Conservation (phyloP, 2,113 vertebrate species). For the Callospermophilus lateralis region DNA sequence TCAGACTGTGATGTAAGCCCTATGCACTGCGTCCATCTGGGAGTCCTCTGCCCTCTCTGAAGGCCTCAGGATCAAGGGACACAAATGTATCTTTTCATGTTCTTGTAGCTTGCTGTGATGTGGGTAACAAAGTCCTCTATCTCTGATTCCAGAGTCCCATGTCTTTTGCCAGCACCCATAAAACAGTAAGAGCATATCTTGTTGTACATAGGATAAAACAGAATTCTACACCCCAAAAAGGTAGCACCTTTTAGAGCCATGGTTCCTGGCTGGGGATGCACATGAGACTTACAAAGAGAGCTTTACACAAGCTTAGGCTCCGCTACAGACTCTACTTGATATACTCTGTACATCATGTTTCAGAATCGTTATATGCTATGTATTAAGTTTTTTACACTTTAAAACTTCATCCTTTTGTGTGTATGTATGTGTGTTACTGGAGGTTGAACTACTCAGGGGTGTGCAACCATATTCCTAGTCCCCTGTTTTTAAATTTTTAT, state of each 20-base stretch:
- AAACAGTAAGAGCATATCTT: neutral
- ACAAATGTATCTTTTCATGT: neutral
- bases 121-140: neutral
- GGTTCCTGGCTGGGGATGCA: neutral
- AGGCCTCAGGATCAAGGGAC: neutral
- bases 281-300: neutral
- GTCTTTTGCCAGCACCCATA: neutral
- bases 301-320: neutral
- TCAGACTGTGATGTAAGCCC: neutral
- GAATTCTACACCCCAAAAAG: neutral
- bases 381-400: neutral
- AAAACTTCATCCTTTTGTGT: neutral
- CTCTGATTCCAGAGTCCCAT: neutral
- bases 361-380: neutral
- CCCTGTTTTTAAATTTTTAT: too few species aligned
- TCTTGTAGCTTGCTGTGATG: neutral
- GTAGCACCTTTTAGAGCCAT: neutral
- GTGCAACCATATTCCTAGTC: too few species aligned
- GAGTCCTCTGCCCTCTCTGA: neutral
- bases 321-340: neutral
- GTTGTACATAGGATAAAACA: neutral
- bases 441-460: too few species aligned
- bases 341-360: neutral
- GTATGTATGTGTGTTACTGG: too few species aligned
- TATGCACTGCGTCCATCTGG: neutral